Conservation (phyloP, 1,140 invertebrate genomes). For the Zaprionus nigranus region DNA sequence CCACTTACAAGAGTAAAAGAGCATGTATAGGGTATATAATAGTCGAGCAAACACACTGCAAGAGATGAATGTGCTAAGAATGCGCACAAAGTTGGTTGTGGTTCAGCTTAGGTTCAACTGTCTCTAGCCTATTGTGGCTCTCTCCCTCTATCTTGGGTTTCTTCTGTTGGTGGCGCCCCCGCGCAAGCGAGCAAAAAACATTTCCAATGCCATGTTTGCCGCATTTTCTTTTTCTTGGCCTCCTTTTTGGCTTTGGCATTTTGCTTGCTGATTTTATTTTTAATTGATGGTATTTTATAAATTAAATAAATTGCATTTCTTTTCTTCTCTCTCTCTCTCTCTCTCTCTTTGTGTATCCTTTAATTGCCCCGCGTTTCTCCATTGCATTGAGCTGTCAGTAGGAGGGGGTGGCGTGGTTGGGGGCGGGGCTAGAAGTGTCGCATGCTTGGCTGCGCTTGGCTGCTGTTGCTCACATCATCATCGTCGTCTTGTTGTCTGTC, state of each 20-base stretch:
- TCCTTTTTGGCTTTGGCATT: slow-evolving; percentile 24
- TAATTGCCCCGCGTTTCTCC: slow-evolving; percentile 15
- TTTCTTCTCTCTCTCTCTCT: neutral
- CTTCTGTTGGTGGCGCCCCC: slow-evolving; percentile 18
- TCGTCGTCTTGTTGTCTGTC: slow-evolving; percentile 37
- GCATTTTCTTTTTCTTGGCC: slow-evolving; percentile 36
- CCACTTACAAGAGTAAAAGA: no score
- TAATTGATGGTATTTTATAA: slow-evolving; percentile 75
- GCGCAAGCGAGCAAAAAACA: slow-evolving; percentile 36
- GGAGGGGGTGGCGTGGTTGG: neutral
- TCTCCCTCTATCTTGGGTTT: neutral
- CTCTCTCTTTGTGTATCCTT: slow-evolving; percentile 35
- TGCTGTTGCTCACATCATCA: slow-evolving; percentile 54
- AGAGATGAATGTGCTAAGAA: neutral
- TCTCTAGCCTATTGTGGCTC: neutral
- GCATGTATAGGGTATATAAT: no score
- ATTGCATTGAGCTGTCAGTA: slow-evolving; percentile 71
- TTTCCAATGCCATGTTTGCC: slow-evolving; percentile 61
- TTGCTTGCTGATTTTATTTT: slow-evolving; percentile 35
- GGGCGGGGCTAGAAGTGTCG: slow-evolving; percentile 38
- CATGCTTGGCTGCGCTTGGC: slow-evolving; percentile 66
- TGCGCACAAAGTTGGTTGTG: neutral
- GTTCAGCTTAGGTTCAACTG: neutral
- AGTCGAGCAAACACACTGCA: neutral
- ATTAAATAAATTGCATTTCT: slow-evolving; percentile 63